Conservation (phyloP, 2,888 invertebrate genomes). For the Leptura quadrifasciata region DNA sequence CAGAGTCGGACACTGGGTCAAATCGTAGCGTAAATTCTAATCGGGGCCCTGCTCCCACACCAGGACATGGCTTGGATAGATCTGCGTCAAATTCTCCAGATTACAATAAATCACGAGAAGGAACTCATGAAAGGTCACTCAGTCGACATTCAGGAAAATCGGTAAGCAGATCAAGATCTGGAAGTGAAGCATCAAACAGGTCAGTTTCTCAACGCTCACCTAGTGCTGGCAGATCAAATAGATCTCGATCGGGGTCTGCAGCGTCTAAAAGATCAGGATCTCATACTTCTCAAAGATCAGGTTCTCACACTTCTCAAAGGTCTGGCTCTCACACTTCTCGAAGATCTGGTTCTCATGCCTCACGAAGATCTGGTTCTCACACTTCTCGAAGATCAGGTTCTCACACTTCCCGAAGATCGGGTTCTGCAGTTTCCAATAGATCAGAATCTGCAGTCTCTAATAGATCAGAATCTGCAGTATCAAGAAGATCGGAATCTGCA, state of each 20-base stretch:
- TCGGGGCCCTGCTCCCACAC: conserved; percentile 71
- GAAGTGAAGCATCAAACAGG: conserved; percentile 59
- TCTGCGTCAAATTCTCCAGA: conserved; percentile 68
- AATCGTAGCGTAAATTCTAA: conserved; percentile 73
- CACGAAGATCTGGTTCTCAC: conserved; percentile 59
- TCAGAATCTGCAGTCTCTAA: conserved; percentile 71
- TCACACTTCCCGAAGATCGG: conserved; percentile 52
- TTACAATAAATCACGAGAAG: conserved; percentile 58
- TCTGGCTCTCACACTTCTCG: conserved; percentile 70
- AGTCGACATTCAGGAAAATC: conserved; percentile 43
- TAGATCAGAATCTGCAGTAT: conserved; percentile 59
- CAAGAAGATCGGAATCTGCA: conserved; percentile 56
- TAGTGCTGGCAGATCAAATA: conserved; percentile 51
- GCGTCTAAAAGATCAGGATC: conserved; percentile 55
- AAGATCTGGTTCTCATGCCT: conserved; percentile 71
- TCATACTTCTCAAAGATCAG: conserved; percentile 74
- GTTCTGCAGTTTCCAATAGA: conserved; percentile 72
- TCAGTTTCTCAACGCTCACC: conserved; percentile 62
- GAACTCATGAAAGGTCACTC: conserved; percentile 49
- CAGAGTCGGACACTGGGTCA: conserved; percentile 75
- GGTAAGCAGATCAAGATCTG: conserved; percentile 53
- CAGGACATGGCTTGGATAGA: conserved; percentile 69
- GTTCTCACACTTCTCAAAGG: conserved; percentile 60
- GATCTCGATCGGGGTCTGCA: conserved; percentile 50
- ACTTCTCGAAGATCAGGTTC: conserved; percentile 73